Conservation (phyloP, 2,888 invertebrate genomes). For the Catonia carolina region DNA sequence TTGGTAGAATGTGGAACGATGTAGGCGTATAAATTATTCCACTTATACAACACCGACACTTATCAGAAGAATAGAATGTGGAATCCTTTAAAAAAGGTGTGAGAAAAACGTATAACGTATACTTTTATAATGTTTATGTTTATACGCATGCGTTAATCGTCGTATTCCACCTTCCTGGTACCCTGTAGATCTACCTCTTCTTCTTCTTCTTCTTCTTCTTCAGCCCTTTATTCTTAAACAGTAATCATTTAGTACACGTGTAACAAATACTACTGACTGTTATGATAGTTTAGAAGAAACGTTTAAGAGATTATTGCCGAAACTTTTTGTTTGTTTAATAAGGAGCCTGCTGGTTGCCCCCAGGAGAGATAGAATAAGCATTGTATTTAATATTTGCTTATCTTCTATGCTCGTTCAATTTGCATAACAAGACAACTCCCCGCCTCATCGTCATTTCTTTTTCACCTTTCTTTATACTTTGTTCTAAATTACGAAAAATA, state of each 20-base stretch:
- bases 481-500: too few relatives aligned
- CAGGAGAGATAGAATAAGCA: not conserved
- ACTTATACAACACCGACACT: too few relatives aligned
- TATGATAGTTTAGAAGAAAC: not conserved
- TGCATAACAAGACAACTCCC: slow-evolving; percentile 11
- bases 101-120: too few relatives aligned
- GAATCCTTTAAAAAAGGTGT: too few relatives aligned
- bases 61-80: too few relatives aligned
- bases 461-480: not conserved
- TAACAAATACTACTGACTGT: not conserved
- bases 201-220: not conserved
- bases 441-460: not conserved
- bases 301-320: slow-evolving; percentile 8
- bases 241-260: slow-evolving; percentile 1
- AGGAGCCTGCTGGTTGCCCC: slow-evolving; percentile 2
- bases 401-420: not conserved
- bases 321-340: slow-evolving; percentile 11
- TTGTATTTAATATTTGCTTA: not conserved
- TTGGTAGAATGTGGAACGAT: too few relatives aligned
- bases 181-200: not conserved
- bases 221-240: not conserved
- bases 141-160: too few relatives aligned
- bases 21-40: too few relatives aligned
- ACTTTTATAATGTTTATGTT: too few relatives aligned
- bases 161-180: not conserved